phyloP scores from a whole-genome alignment of 2,113 vertebrate species.

The Nesoenas mayeri region DNA sequence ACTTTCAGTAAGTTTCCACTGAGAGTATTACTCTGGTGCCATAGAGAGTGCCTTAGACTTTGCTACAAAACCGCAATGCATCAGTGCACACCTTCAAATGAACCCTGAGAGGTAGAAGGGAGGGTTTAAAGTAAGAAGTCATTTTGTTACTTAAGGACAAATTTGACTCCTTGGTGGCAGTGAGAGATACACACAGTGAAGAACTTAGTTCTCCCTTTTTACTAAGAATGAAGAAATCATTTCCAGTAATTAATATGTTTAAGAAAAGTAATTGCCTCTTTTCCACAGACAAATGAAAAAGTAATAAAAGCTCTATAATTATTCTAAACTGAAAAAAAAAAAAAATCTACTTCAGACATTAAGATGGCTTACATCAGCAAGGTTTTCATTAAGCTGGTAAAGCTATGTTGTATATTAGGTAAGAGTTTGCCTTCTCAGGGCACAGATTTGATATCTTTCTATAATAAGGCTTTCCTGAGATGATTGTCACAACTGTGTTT shows the following conservation, averaged over 20 bases:
- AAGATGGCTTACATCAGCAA: neutral
- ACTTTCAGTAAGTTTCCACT: constrained; percentile 32
- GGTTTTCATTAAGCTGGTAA: neutral
- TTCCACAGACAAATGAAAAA: neutral
- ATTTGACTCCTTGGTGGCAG: neutral
- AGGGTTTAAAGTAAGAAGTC: neutral
- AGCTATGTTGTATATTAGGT: neutral
- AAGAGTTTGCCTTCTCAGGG: neutral
- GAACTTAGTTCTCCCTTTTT: neutral
- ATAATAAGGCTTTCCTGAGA: neutral
- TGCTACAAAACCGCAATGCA: constrained; percentile 29
- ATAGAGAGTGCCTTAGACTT: neutral
- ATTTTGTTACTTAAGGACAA: constrained; percentile 18
- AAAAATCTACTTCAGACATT: neutral
- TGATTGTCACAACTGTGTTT: neutral
- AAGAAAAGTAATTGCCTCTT: neutral
- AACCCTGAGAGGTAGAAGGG: neutral
- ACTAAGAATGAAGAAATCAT: neutral
- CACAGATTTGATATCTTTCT: neutral
- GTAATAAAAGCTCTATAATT: neutral
- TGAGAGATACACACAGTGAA: neutral
- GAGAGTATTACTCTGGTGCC: constrained; percentile 24
- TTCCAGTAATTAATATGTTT: neutral
- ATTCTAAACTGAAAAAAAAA: neutral
- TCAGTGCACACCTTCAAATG: constrained; percentile 33